Percentiles rank a stretch among this genome's conserved stretches.
These are phyloP conservation scores for Arvicanthis niloticus DNA, from an alignment of 2,113 vertebrate species.

Conservation along the genomic window DNA sequence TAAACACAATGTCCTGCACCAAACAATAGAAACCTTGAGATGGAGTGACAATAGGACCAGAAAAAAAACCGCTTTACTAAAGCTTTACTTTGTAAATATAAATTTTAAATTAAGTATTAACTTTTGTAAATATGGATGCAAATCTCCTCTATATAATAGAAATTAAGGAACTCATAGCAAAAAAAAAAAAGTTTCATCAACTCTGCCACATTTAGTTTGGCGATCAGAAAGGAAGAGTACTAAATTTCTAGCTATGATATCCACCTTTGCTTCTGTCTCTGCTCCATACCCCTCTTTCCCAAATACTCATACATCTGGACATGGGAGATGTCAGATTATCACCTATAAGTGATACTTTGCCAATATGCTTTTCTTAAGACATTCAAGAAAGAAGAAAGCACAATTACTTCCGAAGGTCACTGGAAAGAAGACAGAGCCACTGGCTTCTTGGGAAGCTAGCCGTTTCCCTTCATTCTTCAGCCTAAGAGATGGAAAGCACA, in stretches of 20 bases:
- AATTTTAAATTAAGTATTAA: not conserved
- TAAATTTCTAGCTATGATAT: not conserved
- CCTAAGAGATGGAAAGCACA: not conserved
- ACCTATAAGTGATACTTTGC: constrained; percentile 16
- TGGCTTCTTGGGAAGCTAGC: not conserved
- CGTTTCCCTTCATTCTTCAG: not conserved
- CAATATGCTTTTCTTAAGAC: not conserved
- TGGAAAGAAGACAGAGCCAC: not conserved
- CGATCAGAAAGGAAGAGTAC: not conserved
- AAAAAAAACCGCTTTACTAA: not conserved
- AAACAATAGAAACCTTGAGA: not conserved
- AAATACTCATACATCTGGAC: not conserved
- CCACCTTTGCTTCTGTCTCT: not conserved
- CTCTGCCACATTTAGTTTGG: constrained; percentile 6
- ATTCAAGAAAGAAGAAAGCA: constrained; percentile 45
- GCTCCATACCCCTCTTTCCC: not conserved
- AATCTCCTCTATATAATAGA: constrained; percentile 6
- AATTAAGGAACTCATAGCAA: not conserved
- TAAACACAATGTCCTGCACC: not conserved
- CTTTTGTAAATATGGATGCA: not conserved
- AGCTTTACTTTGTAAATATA: not conserved
- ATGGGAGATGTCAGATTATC: not conserved
- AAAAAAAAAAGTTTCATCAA: constrained; percentile 18
- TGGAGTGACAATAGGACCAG: not conserved
- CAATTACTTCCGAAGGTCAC: not conserved